phyloP scores from a whole-genome alignment of 2,113 vertebrate species.

The Alethe diademata region DNA sequence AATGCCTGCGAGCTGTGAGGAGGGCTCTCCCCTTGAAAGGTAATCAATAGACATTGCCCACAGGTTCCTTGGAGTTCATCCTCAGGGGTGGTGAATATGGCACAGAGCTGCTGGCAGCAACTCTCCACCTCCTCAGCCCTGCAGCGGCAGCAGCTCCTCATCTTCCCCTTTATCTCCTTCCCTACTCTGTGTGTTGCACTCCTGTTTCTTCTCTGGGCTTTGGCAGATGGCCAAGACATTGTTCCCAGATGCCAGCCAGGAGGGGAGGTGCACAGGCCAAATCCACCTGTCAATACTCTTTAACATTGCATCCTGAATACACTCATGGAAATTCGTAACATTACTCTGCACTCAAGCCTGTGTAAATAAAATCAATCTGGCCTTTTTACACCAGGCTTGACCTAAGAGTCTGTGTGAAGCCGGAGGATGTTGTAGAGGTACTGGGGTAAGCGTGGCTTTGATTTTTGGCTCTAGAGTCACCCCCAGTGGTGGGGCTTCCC shows the following conservation, averaged over 20 bases:
- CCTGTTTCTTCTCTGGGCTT: not conserved
- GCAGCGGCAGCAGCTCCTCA: not conserved
- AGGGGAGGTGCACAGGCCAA: not conserved
- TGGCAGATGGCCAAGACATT: not conserved
- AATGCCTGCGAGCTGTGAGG: not conserved
- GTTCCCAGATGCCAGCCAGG: not conserved
- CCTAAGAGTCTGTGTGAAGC: not conserved
- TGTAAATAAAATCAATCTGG: not conserved
- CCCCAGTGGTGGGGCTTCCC: not conserved
- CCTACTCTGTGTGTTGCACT: not conserved
- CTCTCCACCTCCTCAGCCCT: not conserved
- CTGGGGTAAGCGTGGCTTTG: not conserved
- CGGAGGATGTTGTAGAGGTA: fast-evolving
- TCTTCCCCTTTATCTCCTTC: not conserved
- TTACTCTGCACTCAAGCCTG: not conserved
- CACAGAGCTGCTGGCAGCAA: not conserved
- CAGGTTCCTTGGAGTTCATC: not conserved
- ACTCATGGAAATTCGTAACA: not conserved
- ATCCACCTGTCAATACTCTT: not conserved
- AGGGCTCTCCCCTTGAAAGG: not conserved
- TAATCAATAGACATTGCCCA: not conserved
- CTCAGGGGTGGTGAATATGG: not conserved
- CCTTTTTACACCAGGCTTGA: not conserved
- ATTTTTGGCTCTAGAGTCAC: not conserved
- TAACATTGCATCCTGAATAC: not conserved